Evolutionary conservation across 2,888 invertebrate genomes (phyloP), one percentile per base, ranked within the genome.

Genomic region (Podotricha telesiphe): DNA sequence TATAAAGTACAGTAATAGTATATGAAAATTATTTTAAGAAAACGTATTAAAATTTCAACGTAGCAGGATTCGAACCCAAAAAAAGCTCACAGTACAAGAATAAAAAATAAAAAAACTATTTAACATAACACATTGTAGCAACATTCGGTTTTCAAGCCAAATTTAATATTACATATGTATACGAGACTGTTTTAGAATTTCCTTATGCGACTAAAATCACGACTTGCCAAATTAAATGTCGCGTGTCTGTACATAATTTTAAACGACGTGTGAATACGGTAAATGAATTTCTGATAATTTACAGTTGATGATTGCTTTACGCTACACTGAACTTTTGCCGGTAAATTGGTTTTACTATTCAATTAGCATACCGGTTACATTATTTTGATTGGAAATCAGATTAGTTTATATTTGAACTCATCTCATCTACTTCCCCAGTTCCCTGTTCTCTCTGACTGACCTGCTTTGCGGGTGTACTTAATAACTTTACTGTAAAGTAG

Each of bases 131-230:
- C 3, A 17, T 34, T 34, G 11, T 13, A 11, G 1, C 17, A 55
- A 55, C n/a, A n/a, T n/a, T n/a, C 17, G 20, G 10, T 17, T 55
- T 55, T 55, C 55, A 7, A 20, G 6, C 2, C n/a, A 42, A 42
- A 8, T 55, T 28, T 4, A 28, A 4, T 28, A 28, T 28, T 58
- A 42, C 19, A 42, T 40, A 58, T 20, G 40, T 20, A 15, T 58
- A 58, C 28, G 3, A 40, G 22, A 4, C 20, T 8, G 28, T 59
- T 15, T 42, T n/a, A n/a, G 42, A 55, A 48, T 28, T 56, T 67
- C 63, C 69, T 37, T 37, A 67, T 70, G 64, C 64, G n/a, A n/a
- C n/a, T n/a, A 19, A 15, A 67, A 67, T 70, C 53, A 70, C 64
- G 67, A 40, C 15, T 67, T 34, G 37, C 19, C 48, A 65, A 70